Base-by-base conservation (phyloP, 2,888 invertebrate genomes). In the Blastobasis adustella region DNA sequence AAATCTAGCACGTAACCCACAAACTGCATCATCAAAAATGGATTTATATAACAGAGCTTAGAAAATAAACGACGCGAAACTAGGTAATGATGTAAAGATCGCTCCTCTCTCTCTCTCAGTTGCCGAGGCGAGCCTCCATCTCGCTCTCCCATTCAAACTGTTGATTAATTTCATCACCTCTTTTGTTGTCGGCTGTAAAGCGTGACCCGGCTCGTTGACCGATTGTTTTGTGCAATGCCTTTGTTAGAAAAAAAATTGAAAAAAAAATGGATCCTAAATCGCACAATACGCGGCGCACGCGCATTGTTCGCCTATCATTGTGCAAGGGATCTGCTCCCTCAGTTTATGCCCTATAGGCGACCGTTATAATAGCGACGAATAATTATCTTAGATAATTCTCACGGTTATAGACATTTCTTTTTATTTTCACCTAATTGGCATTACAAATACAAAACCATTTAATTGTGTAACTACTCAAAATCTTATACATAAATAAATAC, bases 81-180 rank as follows among this genome's bases (percentile, higher is more conserved):
- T 9, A 46, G 49, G 46, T n/a, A n/a, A 52, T 52, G 49, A 52
- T 49, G 52, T 62, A 70, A 73, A 62, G 66, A 67, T 69, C 65
- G 65, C 50, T 60, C 51, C 58, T 58, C 60, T 64, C 60, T 60
- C 6, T 45, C 45, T 45, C 37, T 43, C 8, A 23, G 23, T 23
- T 23, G 2, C 1, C 23, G 1, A 23, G 23, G 23, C 23, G 1
- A 23, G 1, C 23, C 23, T 23, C 23, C 3, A 23, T 23, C 23
- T 42, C 42, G 42, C 9, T 42, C 43, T 40, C 45, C 5, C 40
- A 37, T 48, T 41, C 37, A 10, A 63, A 62, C 63, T 64, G 71
- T 64, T 79, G 76, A 82, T 82, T 81, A 79, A 82, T 82, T 85
- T 82, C 78, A 68, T 74, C 76, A 75, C 56, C 60, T 38, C 61